These are phyloP conservation scores for Paramisgurnus dabryanus DNA, from an alignment of 2,113 vertebrate species.

Conservation along the genomic window DNA sequence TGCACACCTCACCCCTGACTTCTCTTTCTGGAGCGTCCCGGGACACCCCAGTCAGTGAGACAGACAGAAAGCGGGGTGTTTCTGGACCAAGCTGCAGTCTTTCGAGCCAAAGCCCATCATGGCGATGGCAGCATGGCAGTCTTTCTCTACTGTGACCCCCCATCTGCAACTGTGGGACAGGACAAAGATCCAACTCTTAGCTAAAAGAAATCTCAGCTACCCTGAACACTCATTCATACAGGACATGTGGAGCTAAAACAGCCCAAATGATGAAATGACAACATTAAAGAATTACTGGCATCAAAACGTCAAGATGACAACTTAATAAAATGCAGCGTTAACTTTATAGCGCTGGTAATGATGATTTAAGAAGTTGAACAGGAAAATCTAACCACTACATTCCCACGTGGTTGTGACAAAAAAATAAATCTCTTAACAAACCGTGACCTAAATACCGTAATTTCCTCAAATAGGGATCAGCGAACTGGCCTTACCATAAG, in stretches of 20 bases:
- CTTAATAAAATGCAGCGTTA: not conserved
- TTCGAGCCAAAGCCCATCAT: slow-evolving; percentile 48
- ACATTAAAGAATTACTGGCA: not conserved
- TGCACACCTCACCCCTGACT: slow-evolving; percentile 40
- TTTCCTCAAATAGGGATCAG: slow-evolving; percentile 58
- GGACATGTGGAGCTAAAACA: not conserved
- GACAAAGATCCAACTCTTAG: slow-evolving; percentile 10
- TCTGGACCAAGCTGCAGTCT: slow-evolving; percentile 31
- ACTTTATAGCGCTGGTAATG: not conserved
- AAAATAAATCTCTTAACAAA: slow-evolving; percentile 34
- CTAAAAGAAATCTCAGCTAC: not conserved
- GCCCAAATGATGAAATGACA: not conserved
- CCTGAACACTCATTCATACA: not conserved
- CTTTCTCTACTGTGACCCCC: slow-evolving; percentile 31
- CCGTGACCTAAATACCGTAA: slow-evolving; percentile 49
- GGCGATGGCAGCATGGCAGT: slow-evolving; percentile 43
- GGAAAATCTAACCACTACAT: slow-evolving; percentile 25
- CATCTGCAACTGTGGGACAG: slow-evolving; percentile 21
- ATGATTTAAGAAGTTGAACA: not conserved
- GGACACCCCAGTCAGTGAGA: slow-evolving; percentile 50
- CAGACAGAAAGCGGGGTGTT: slow-evolving; percentile 54
- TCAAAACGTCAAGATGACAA: not conserved
- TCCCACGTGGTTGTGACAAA: slow-evolving; percentile 23
- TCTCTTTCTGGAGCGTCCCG: slow-evolving; percentile 33
- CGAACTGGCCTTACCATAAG: slow-evolving; percentile 42